phyloP scores from a whole-genome alignment of 2,797 vertebrate species.

The Astyanax mexicanus region DNA sequence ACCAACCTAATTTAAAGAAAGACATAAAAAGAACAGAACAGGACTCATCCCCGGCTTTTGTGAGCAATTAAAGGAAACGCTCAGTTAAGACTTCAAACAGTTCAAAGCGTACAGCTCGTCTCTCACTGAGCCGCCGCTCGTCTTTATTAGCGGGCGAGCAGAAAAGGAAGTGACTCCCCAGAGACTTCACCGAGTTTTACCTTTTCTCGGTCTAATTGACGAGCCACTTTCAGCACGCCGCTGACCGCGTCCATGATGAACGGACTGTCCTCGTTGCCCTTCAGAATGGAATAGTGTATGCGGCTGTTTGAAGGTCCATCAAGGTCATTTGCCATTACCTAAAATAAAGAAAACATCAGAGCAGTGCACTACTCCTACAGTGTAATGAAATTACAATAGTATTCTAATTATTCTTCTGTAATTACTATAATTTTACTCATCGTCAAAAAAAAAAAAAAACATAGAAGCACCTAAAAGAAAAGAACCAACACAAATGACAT shows the following conservation, averaged over 20 bases:
- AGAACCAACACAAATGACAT: too few species aligned
- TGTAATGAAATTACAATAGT: too few species aligned
- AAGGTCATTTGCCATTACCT: constrained; percentile 85
- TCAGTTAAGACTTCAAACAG: constrained; percentile 15
- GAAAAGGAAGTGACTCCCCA: not conserved
- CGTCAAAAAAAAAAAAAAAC: too few species aligned
- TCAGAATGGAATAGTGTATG: constrained; percentile 80
- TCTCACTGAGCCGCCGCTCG: constrained; percentile 8
- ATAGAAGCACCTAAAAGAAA: too few species aligned
- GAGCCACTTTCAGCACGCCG: constrained; percentile 84
- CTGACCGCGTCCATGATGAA: constrained; percentile 81
- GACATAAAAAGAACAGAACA: not conserved
- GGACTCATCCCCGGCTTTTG: not conserved
- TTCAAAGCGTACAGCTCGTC: constrained; percentile 2
- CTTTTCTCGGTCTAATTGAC: constrained; percentile 83
- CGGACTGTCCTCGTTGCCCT: constrained; percentile 81
- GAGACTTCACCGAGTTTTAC: constrained; percentile 66
- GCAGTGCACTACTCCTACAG: too few species aligned
- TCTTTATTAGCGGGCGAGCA: not conserved
- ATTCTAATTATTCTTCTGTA: too few species aligned
- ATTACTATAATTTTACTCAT: too few species aligned
- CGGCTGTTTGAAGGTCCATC: constrained; percentile 84
- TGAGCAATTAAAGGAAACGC: constrained; percentile 16
- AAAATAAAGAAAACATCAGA: constrained; percentile 32
- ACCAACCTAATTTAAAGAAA: constrained; percentile 76